A percentile compares a stretch with the other conserved stretches of the same genome.
phyloP scores from a whole-genome alignment of 2,797 vertebrate species.

The Myotis findleyi region DNA sequence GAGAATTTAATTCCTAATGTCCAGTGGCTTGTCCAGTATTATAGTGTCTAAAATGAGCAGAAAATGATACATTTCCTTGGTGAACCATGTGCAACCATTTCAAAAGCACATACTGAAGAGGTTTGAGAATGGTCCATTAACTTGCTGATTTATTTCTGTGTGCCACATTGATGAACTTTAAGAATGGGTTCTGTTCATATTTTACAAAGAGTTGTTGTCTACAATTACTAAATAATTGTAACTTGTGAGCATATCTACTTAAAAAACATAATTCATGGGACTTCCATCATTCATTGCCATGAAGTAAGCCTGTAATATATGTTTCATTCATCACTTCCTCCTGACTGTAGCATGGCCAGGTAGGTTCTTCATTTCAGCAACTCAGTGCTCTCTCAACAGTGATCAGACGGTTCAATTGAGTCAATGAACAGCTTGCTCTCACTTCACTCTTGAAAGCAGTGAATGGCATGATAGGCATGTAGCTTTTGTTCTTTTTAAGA shows the following conservation, averaged over 20 bases:
- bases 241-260: constrained; percentile 65
- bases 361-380: constrained; percentile 59
- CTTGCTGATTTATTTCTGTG: constrained; percentile 78
- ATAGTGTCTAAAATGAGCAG: constrained; percentile 64
- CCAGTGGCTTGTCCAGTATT: not conserved
- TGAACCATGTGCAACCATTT: constrained; percentile 73
- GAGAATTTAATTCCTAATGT: not conserved
- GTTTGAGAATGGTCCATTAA: constrained; percentile 78
- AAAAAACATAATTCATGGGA: constrained; percentile 53
- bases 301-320: constrained; percentile 48
- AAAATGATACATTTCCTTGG: constrained; percentile 56
- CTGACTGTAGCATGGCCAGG: constrained; percentile 51
- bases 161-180: constrained; percentile 78
- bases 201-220: constrained; percentile 33
- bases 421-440: not conserved
- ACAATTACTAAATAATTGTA: constrained; percentile 65
- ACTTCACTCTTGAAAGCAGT: not conserved
- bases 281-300: constrained; percentile 65
- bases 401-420: not conserved
- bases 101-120: constrained; percentile 72
- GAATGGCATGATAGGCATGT: not conserved
- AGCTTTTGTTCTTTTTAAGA: not conserved
- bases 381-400: constrained; percentile 40
- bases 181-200: constrained; percentile 68
- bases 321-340: constrained; percentile 60